Evolutionary conservation across 2,888 invertebrate species (phyloP).

Genomic region (Tillus elongatus): DNA sequence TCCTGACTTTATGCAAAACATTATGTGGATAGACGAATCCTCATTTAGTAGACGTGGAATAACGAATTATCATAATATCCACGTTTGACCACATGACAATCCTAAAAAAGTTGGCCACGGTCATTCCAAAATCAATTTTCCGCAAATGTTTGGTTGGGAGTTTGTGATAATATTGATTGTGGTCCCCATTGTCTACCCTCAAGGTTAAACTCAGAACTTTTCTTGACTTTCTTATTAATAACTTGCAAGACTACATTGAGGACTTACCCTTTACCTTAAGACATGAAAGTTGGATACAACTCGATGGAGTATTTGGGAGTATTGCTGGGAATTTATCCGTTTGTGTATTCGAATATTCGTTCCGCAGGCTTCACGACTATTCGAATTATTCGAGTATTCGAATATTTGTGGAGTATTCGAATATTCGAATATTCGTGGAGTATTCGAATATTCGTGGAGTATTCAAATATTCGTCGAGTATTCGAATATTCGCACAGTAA

Average conservation of each 20-base stretch:
- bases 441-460: too few relatives aligned
- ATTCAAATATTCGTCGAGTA: too few relatives aligned
- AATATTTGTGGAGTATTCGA: too few relatives aligned
- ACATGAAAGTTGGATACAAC: neutral
- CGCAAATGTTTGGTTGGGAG: neutral
- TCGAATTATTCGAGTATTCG: too few relatives aligned
- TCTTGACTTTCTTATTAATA: neutral
- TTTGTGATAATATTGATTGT: slow-evolving; percentile 2
- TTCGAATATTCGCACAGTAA: too few relatives aligned
- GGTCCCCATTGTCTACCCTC: neutral
- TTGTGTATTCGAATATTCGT: too few relatives aligned
- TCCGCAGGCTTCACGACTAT: too few relatives aligned
- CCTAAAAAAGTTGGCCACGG: neutral
- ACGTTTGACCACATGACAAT: neutral
- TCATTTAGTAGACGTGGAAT: slow-evolving; percentile 2
- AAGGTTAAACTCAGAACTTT: slow-evolving; percentile 2
- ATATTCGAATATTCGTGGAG: too few relatives aligned
- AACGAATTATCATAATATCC: slow-evolving; percentile 1
- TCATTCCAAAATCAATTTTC: neutral
- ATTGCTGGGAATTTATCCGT: too few relatives aligned
- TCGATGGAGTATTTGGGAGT: too few relatives aligned
- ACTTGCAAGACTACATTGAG: slow-evolving; percentile 4
- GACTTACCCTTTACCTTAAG: slow-evolving; percentile 1
- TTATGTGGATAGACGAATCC: slow-evolving; percentile 1
- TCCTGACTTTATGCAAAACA: neutral